A percentile compares a stretch with the other conserved stretches of the same genome.
Evolutionary conservation across 1,140 invertebrate genomes (phyloP).

Genomic region (Drosophila azteca): DNA sequence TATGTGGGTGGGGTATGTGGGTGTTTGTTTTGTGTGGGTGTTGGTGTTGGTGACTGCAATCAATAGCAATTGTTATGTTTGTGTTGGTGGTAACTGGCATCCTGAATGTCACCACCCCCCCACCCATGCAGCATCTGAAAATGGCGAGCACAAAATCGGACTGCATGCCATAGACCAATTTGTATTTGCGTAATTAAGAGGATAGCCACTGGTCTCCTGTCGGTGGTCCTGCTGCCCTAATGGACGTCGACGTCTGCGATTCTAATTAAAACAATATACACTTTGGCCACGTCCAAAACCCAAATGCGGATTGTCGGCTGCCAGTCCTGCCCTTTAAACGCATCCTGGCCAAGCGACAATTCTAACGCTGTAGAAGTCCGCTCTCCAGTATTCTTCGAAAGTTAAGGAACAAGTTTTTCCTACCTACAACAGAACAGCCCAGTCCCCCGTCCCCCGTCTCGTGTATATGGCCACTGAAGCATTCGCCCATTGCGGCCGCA

Average conservation of each 20-base stretch:
- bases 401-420: slow-evolving; percentile 11
- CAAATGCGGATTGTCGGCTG: slow-evolving; percentile 2
- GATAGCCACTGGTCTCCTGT: slow-evolving; percentile 38
- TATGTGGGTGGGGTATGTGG: slow-evolving; percentile 13
- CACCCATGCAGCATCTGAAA: slow-evolving; percentile 22
- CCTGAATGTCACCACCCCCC: slow-evolving; percentile 42
- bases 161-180: slow-evolving; percentile 66
- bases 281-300: slow-evolving; percentile 23
- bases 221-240: slow-evolving; percentile 24
- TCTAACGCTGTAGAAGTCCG: not conserved
- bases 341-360: slow-evolving; percentile 48
- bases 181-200: slow-evolving; percentile 70
- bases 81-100: slow-evolving; percentile 36
- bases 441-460: slow-evolving; percentile 2
- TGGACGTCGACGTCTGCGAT: slow-evolving; percentile 46
- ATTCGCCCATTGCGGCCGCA: slow-evolving; percentile 48
- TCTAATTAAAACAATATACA: slow-evolving; percentile 67
- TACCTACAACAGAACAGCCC: not conserved
- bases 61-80: slow-evolving; percentile 68
- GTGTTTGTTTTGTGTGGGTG: slow-evolving; percentile 23
- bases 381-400: slow-evolving; percentile 21
- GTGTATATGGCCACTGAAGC: slow-evolving; percentile 31
- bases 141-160: slow-evolving; percentile 51
- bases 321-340: slow-evolving; percentile 25
- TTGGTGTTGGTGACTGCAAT: slow-evolving; percentile 38